Base-by-base conservation (phyloP, 1,140 invertebrate genomes). In the Pogonus chalceus region DNA sequence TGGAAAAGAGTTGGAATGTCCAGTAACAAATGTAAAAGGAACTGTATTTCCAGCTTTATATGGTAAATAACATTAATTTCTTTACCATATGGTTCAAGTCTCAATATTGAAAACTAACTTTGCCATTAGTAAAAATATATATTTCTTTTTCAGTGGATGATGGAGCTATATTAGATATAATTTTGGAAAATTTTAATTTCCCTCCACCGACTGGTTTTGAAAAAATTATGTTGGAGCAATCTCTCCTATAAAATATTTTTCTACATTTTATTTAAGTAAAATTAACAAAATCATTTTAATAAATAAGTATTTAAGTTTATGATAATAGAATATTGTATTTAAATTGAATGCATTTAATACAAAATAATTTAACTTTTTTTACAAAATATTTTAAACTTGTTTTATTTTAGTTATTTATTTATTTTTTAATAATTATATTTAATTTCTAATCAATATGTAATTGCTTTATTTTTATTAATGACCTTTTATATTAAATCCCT, bases 161-260 rank as follows among this genome's bases (percentile, higher is more conserved):
- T 71, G 94, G 94, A 65, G 94, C 95, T 23, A 96, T 98, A 58
- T 71, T 99, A 69, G 96, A 99, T 72, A 83, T 96, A 60, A 87
- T 93, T 61, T 81, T 98, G 70, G 86, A 91, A 56, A 87, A 87
- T 63, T 98, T 98, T 71, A 76, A 80, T 54, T 82, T 91, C 68
- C 75, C 82, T 2, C 85, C 89, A 37, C 95, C 96, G 0, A 72
- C 79, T 37, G 96, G 96, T 23, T 98, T 90, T 69, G 92, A 96
- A 57, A 88, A 88, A 74, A 98, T 99, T 56, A 91, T 99, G 85
- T 77, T 97, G 50, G 96, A 99, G 72, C 92, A 99, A 70, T 95
- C 93, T 2, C 76, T 98, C 20, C 83, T 98, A 55, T 98, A 90
- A 84, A 71, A 58, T 55, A 51, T 35, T 43, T 43, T 43, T 43